Evolutionary conservation across 2,888 invertebrate genomes (phyloP), one percentile per base, ranked within the genome.

Genomic region (Eilema caniola): DNA sequence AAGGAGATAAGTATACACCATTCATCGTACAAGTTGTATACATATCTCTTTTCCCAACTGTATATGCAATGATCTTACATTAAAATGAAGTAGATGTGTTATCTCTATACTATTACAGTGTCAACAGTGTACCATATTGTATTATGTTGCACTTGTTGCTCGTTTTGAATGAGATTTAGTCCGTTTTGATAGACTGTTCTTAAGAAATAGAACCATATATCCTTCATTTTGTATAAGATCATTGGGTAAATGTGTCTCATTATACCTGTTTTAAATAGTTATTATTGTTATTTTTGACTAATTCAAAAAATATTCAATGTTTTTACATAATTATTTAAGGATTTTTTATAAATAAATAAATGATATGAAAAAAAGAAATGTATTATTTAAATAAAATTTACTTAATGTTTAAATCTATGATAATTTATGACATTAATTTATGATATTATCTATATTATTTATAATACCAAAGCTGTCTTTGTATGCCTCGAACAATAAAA

Each of bases 331-430:
- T 16, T 47, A 47, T 47, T 20, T 47, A 47, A 47, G 47, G 47
- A 47, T 20, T 47, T 53, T 53, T 53, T 53, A 53, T 53, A 53
- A 53, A n/a, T 53, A 53, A n/a, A 53, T 53, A 53, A 53, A 53
- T 53, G 10, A 53, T 10, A n/a, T 53, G 10, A 3, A 53, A 53
- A 53, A n/a, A 2, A n/a, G n/a, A 53, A n/a, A 53, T n/a, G 53
- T 53, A 53, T 47, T 47, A 20, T 20, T 53, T 53, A 2, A n/a
- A 20, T 53, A 53, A 53, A 20, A 47, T 5, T 20, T 8, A 47
- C 20, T 7, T 47, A 5, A 37, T 20, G 7, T 16, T 41, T n/a
- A 33, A 33, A 33, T 33, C 7, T 33, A 33, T 33, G 3, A 33
- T 33, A 33, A 33, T 33, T 8, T 33, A 33, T 4, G 31, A 33